phyloP scores from a whole-genome alignment of 2,797 vertebrate genomes.

The Brachyrhaphis roseni region DNA sequence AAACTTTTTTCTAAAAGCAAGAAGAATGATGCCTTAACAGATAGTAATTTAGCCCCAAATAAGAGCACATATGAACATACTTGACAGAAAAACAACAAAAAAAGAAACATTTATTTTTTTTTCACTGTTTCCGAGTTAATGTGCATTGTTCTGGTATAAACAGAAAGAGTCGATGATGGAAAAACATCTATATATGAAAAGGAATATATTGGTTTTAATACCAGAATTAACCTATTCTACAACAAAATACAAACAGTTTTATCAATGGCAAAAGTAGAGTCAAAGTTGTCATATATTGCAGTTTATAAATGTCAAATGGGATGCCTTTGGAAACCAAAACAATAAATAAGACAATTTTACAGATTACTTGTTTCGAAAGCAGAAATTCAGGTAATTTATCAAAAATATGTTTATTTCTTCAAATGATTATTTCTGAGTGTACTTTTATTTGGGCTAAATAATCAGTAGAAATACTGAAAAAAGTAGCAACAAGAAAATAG shows the following conservation, averaged over 20 bases:
- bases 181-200: constrained; percentile 29
- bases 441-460: constrained; percentile 22
- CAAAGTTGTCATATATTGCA: constrained; percentile 25
- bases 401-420: constrained; percentile 55
- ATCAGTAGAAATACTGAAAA: constrained; percentile 12
- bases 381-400: constrained; percentile 41
- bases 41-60: background rate
- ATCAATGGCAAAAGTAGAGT: constrained; percentile 31
- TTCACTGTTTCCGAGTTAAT: constrained; percentile 28
- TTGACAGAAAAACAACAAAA: background rate
- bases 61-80: background rate
- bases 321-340: constrained; percentile 12
- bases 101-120: constrained; percentile 12
- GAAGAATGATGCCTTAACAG: background rate
- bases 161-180: constrained; percentile 15
- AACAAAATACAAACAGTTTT: constrained; percentile 41
- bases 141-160: constrained; percentile 31
- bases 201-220: constrained; percentile 30
- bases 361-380: constrained; percentile 6
- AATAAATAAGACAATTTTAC: constrained; percentile 20
- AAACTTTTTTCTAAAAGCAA: background rate
- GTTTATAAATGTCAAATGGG: constrained; percentile 7
- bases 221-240: constrained; percentile 32
- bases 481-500: constrained; percentile 3
- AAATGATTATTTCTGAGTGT: constrained; percentile 23